phyloP scores from a whole-genome alignment of 1,140 invertebrate species.

The Antheraea pernyi region DNA sequence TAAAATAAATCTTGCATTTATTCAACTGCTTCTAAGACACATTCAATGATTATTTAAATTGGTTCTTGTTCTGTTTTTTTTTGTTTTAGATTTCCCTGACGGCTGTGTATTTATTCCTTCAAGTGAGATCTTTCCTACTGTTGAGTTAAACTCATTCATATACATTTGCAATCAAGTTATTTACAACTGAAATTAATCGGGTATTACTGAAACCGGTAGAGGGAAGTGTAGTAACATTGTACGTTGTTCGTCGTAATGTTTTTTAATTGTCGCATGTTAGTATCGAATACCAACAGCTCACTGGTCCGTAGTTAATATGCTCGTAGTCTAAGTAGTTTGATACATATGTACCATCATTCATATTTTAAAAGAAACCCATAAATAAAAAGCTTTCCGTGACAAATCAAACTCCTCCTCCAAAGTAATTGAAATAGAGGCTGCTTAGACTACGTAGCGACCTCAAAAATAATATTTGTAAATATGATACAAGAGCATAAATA shows the following conservation, averaged over 20 bases:
- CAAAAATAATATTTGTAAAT: constrained; percentile 1
- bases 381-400: constrained; percentile 7
- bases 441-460: constrained; percentile 11
- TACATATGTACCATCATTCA: constrained; percentile 4
- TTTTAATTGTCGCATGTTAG: constrained; percentile 36
- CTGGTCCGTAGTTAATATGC: constrained; percentile 38
- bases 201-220: constrained; percentile 20
- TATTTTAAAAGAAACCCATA: constrained; percentile 6
- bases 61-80: not conserved
- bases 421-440: constrained; percentile 7
- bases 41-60: not conserved
- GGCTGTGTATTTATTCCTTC: too few species aligned
- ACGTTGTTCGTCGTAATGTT: constrained; percentile 35
- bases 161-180: not conserved
- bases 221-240: constrained; percentile 34
- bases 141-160: not conserved
- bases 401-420: constrained; percentile 12
- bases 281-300: constrained; percentile 36
- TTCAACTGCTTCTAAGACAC: not conserved
- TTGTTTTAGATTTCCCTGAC: not conserved
- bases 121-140: too few species aligned
- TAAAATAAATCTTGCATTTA: not conserved
- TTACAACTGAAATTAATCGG: not conserved
- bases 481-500: constrained; percentile 29
- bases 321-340: constrained; percentile 17